Evolutionary conservation across 2,888 invertebrate genomes (phyloP).

Genomic region (Lysandra bellargus): DNA sequence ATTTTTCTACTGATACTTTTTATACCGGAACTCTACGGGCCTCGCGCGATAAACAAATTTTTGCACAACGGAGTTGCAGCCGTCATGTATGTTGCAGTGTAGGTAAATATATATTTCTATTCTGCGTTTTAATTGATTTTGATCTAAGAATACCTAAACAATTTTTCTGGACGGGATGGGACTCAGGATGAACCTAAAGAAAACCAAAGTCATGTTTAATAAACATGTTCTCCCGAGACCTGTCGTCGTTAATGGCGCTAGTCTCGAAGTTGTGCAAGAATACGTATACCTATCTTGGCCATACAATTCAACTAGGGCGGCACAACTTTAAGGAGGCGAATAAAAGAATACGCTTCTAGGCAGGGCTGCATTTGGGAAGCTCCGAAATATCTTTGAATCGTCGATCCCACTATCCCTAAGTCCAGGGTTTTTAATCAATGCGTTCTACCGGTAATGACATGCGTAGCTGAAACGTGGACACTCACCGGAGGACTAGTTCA

Average conservation of each 20-base stretch:
- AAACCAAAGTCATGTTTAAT: not conserved
- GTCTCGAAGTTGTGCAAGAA: conserved; percentile 7
- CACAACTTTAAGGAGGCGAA: not conserved
- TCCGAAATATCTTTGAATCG: not conserved
- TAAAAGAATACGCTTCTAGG: not conserved
- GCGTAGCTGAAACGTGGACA: too few species aligned
- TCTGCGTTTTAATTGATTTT: too few species aligned
- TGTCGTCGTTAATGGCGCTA: not conserved
- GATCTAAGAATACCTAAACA: too few species aligned
- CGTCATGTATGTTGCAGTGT: too few species aligned
- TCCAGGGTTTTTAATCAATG: too few species aligned
- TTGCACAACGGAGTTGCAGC: too few species aligned
- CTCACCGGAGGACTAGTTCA: too few species aligned
- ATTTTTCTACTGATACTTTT: too few species aligned
- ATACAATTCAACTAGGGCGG: not conserved
- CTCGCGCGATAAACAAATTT: too few species aligned
- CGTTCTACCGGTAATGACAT: too few species aligned
- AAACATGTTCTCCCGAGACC: not conserved
- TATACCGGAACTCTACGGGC: too few species aligned
- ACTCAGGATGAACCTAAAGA: not conserved
- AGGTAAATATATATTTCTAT: too few species aligned
- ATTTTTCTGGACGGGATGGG: not conserved
- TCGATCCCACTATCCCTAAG: not conserved
- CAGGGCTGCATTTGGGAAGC: not conserved
- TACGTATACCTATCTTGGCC: not conserved